Percentiles rank a stretch among this genome's conserved stretches.
Conservation (phyloP, 2,888 invertebrate species). For the Pyrocoelia pectoralis region DNA sequence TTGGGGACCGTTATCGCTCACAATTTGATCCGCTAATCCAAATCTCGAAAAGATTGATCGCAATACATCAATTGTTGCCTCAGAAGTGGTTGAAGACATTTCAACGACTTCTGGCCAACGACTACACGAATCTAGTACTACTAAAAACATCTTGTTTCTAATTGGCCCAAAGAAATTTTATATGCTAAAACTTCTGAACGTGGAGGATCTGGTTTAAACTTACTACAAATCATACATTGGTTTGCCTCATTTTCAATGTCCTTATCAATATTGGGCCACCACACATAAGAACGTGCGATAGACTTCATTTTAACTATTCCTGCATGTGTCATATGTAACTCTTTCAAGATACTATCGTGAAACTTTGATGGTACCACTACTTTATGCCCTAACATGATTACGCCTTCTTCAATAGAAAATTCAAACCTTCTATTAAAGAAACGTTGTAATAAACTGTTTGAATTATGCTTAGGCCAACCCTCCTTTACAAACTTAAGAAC, state of each 20-base stretch:
- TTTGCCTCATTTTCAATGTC: conserved; percentile 42
- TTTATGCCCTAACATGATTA: not conserved
- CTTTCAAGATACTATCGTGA: not conserved
- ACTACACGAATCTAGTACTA: conserved; percentile 38
- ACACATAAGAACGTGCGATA: conserved; percentile 39
- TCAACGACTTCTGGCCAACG: conserved; percentile 42
- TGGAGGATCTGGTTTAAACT: conserved; percentile 30
- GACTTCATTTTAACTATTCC: conserved; percentile 41
- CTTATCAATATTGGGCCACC: conserved; percentile 43
- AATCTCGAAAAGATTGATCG: conserved; percentile 32
- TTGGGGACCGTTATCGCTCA: conserved; percentile 36
- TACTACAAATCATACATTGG: conserved; percentile 37
- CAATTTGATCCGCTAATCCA: conserved; percentile 33
- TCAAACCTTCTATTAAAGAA: not conserved
- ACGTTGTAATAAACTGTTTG: not conserved
- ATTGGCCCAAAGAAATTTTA: conserved; percentile 49
- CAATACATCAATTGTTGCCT: conserved; percentile 30
- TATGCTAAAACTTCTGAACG: conserved; percentile 39
- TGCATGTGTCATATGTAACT: not conserved
- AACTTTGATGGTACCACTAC: not conserved
- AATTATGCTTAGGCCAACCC: not conserved
- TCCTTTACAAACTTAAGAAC: not conserved
- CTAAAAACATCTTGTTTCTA: conserved; percentile 29
- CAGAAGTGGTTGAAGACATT: conserved; percentile 32
- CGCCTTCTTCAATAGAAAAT: not conserved